Conservation (phyloP, 2,113 vertebrate species). For the Piprites chloris region DNA sequence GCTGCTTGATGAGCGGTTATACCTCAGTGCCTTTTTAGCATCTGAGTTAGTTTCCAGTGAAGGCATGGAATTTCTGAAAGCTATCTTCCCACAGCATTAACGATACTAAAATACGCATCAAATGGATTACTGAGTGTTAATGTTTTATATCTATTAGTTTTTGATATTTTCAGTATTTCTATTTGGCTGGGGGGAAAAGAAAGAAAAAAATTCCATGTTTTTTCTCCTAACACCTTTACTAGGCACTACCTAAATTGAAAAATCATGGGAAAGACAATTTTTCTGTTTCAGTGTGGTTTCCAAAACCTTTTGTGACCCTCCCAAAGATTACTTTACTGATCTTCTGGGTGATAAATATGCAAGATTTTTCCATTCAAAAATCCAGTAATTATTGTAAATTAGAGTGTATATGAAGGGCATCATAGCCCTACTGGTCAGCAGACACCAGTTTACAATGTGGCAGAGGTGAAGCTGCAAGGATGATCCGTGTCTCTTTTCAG, state of each 20-base stretch:
- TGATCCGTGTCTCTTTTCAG: neutral
- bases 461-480: neutral
- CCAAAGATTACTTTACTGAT: neutral
- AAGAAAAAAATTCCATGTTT: neutral
- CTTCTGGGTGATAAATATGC: neutral
- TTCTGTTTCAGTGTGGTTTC: neutral
- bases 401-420: neutral
- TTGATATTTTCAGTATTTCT: neutral
- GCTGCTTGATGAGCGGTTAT: neutral
- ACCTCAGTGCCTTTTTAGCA: neutral
- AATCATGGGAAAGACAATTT: neutral
- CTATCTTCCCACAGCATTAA: neutral
- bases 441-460: neutral
- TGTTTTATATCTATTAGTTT: neutral
- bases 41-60: neutral
- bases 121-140: neutral
- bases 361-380: neutral
- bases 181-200: neutral
- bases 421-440: neutral
- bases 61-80: neutral
- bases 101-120: neutral
- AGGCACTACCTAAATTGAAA: neutral
- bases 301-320: neutral
- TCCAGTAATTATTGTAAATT: neutral
- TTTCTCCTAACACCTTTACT: neutral